Evolutionary conservation across 2,797 vertebrate genomes (phyloP).

Genomic region (Leuciscus waleckii): DNA sequence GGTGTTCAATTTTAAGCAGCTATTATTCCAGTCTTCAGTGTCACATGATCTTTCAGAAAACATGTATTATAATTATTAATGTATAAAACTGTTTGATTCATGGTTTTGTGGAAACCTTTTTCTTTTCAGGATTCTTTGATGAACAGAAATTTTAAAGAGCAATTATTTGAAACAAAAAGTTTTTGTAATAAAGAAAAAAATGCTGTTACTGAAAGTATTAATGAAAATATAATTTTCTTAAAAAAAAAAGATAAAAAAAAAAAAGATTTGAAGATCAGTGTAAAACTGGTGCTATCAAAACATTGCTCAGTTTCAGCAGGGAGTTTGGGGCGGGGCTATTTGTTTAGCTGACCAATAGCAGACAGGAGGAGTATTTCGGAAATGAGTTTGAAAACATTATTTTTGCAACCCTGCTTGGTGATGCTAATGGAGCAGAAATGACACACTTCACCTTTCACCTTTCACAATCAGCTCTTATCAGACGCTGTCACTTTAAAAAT

Average conservation of each 20-base stretch:
- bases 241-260: too few species aligned
- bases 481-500: constrained; percentile 19
- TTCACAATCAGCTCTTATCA: constrained; percentile 12
- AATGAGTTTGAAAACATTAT: background rate
- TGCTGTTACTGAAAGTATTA: background rate
- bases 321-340: background rate
- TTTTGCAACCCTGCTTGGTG: background rate
- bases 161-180: background rate
- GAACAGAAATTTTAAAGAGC: background rate
- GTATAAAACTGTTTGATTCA: background rate
- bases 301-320: background rate
- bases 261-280: background rate
- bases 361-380: background rate
- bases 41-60: background rate
- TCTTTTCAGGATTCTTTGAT: too few species aligned
- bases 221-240: background rate
- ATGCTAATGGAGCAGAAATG: constrained; percentile 5
- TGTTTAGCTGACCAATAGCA: background rate
- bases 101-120: background rate
- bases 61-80: background rate
- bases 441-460: constrained; percentile 20
- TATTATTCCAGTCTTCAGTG: too few species aligned
- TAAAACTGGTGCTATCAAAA: background rate
- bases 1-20: too few species aligned
- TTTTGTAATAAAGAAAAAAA: background rate